A percentile compares a stretch with the other conserved stretches of the same genome.
These are phyloP conservation scores for Tiaroga cobitis DNA, from an alignment of 2,797 vertebrate species.

Conservation along the genomic window DNA sequence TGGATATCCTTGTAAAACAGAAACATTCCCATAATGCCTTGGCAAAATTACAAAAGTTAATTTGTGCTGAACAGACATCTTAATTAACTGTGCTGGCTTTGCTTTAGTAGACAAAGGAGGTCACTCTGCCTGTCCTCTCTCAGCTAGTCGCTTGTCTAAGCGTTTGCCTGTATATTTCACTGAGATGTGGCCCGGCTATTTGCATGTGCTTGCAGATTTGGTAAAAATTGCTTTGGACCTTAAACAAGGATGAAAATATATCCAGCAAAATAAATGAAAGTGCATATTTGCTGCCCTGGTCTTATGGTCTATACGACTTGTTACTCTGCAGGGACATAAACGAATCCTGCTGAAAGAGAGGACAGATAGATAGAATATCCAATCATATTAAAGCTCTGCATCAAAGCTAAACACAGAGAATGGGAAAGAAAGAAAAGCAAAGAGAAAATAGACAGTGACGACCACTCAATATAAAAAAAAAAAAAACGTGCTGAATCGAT, in stretches of 20 bases:
- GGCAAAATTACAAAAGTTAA: slow-evolving; percentile 61
- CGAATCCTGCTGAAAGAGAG: slow-evolving; percentile 14
- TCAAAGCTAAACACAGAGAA: slow-evolving; percentile 13
- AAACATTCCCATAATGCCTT: slow-evolving; percentile 68
- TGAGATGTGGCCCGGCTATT: slow-evolving; percentile 8
- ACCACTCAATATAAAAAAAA: slow-evolving; percentile 20
- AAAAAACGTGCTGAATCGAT: slow-evolving; percentile 4
- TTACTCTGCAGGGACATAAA: slow-evolving; percentile 22
- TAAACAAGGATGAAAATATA: slow-evolving; percentile 15
- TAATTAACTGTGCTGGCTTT: slow-evolving; percentile 29
- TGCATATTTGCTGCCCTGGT: slow-evolving; percentile 2
- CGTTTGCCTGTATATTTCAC: slow-evolving; percentile 2
- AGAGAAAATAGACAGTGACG: slow-evolving; percentile 19
- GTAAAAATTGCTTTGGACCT: slow-evolving; percentile 44
- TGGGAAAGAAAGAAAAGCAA: neutral
- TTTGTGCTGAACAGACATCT: slow-evolving; percentile 41
- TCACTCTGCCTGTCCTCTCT: slow-evolving; percentile 13
- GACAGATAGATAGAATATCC: neutral
- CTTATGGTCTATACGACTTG: slow-evolving; percentile 23
- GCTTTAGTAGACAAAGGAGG: slow-evolving; percentile 35
- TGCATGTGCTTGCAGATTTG: slow-evolving; percentile 32
- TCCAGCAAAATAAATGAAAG: neutral
- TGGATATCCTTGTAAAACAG: slow-evolving; percentile 70
- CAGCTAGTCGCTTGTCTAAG: neutral
- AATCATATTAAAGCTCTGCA: slow-evolving; percentile 11